These are phyloP conservation scores for Ranitomeya imitator DNA, from an alignment of 2,113 vertebrate genomes.

Conservation along the genomic window DNA sequence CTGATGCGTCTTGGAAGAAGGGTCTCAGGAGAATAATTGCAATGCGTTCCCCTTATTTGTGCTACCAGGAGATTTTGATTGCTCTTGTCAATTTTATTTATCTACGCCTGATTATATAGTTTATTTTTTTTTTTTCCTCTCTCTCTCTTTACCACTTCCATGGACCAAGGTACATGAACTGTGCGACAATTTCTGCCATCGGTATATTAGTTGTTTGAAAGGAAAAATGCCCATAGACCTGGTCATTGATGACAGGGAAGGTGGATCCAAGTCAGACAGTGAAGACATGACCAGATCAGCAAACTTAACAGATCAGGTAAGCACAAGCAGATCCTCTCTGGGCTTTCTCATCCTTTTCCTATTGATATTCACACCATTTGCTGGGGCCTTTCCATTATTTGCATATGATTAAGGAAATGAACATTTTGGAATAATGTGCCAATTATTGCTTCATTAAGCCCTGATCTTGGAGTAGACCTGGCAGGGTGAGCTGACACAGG, in stretches of 20 bases:
- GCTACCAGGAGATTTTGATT: conserved; percentile 73
- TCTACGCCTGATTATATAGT: conserved; percentile 75
- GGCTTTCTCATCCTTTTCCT: conserved; percentile 48
- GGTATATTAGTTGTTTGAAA: conserved; percentile 99
- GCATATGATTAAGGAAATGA: conserved; percentile 98
- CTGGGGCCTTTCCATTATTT: conserved; percentile 92
- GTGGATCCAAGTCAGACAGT: conserved; percentile 98
- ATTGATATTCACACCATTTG: conserved; percentile 84
- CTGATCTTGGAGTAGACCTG: conserved; percentile 90
- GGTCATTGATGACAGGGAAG: conserved; percentile 99
- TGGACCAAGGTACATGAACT: conserved; percentile 93
- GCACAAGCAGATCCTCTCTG: conserved; percentile 21
- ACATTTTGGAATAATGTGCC: conserved; percentile 94
- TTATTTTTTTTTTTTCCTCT: conserved; percentile 32
- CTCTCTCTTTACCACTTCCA: not conserved
- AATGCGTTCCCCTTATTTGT: conserved; percentile 76
- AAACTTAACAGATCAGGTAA: conserved; percentile 96
- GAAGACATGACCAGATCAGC: conserved; percentile 98
- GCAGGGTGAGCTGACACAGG: conserved; percentile 89
- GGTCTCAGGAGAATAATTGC: conserved; percentile 79
- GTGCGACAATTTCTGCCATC: conserved; percentile 99
- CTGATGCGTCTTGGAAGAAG: conserved; percentile 72
- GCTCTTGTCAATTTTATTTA: conserved; percentile 82
- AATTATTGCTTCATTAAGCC: conserved; percentile 98
- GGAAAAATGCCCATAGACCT: conserved; percentile 99